These are phyloP conservation scores for Octopus sinensis DNA, from an alignment of 1,140 invertebrate species.

Conservation along the genomic window DNA sequence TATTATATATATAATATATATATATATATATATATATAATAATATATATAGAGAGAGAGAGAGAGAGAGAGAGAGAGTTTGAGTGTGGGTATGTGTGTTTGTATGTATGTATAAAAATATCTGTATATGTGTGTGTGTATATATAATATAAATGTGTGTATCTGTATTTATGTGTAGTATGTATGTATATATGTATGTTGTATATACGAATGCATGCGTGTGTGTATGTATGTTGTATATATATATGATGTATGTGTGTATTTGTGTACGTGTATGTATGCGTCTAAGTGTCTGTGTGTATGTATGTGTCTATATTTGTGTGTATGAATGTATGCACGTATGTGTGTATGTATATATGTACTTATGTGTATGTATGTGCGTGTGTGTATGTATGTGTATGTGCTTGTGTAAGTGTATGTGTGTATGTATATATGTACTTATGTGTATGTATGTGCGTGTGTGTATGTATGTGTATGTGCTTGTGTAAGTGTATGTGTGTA, in stretches of 20 bases:
- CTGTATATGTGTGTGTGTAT: no score
- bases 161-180: no score
- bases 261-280: neutral
- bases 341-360: neutral
- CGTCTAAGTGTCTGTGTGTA: neutral
- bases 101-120: no score
- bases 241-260: constrained; percentile 7
- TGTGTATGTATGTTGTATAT: neutral
- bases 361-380: neutral
- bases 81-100: no score
- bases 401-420: neutral
- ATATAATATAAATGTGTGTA: no score
- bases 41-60: no score
- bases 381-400: neutral
- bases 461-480: neutral
- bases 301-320: constrained; percentile 1
- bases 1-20: no score
- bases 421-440: neutral
- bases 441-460: neutral
- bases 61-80: no score
- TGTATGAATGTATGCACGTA: neutral
- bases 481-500: neutral
- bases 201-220: no score
- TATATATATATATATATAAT: no score
- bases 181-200: no score